Evolutionary conservation across 2,888 invertebrate genomes (phyloP).

Genomic region (Syrphus vitripennis): DNA sequence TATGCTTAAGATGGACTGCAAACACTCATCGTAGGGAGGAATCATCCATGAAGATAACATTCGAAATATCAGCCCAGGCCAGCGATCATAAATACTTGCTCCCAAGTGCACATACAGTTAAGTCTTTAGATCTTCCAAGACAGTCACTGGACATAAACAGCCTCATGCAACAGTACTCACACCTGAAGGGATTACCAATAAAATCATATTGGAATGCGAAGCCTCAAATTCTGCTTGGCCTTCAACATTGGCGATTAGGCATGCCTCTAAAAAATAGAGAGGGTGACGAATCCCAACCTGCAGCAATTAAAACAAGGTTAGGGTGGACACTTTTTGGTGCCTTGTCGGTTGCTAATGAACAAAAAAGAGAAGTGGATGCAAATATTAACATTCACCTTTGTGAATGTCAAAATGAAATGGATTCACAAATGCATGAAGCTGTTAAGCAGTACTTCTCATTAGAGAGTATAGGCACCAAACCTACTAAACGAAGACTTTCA

Average conservation of each 20-base stretch:
- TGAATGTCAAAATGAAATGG: neutral
- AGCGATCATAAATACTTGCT: neutral
- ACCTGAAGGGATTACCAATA: neutral
- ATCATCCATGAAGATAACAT: neutral
- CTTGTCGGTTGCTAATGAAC: neutral
- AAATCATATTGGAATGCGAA: conserved; percentile 12
- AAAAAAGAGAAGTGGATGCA: neutral
- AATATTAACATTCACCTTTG: conserved; percentile 2
- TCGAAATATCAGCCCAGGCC: neutral
- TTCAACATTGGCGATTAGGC: too few relatives aligned
- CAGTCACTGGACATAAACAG: neutral
- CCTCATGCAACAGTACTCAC: neutral
- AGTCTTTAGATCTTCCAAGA: conserved; percentile 1
- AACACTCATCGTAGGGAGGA: neutral
- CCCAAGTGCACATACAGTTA: too few relatives aligned
- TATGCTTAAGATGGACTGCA: conserved; percentile 14
- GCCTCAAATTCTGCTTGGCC: too few relatives aligned
- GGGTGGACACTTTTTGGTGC: conserved; percentile 18
- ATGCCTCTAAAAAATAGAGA: conserved; percentile 1
- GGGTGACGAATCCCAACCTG: neutral
- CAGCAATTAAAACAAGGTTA: conserved; percentile 7
- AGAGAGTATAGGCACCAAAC: neutral
- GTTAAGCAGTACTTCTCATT: neutral
- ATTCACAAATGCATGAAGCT: neutral
- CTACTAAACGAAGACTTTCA: neutral